A percentile compares a stretch with the other conserved stretches of the same genome.
These are phyloP conservation scores for Cryptocephalus moraei DNA, from an alignment of 2,888 invertebrate species.

Conservation along the genomic window DNA sequence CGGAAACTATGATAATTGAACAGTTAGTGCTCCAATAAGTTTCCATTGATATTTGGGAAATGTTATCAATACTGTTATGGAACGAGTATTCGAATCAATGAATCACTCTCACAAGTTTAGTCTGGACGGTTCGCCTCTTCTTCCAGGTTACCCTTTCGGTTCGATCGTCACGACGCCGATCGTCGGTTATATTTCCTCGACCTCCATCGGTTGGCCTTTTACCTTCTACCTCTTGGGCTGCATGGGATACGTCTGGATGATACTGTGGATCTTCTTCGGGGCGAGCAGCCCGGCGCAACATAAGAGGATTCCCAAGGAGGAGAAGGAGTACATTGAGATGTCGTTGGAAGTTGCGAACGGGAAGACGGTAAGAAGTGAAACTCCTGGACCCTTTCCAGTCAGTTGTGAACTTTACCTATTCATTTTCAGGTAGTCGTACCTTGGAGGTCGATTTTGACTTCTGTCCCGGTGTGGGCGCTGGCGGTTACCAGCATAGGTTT, in stretches of 20 bases:
- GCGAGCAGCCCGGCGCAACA: constrained; percentile 51
- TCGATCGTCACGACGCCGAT: constrained; percentile 60
- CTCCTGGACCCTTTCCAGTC: no score
- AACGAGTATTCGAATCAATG: no score
- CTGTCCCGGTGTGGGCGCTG: no score
- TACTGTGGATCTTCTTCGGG: constrained; percentile 49
- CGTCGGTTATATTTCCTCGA: constrained; percentile 57
- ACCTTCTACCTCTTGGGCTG: constrained; percentile 62
- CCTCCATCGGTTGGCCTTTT: constrained; percentile 61
- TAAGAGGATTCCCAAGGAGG: constrained; percentile 48
- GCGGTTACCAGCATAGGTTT: no score
- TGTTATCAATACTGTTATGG: no score
- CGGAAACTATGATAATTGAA: no score
- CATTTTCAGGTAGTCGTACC: no score
- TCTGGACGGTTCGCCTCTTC: not conserved
- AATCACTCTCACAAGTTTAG: no score
- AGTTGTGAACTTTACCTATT: no score
- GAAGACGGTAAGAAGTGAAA: not conserved
- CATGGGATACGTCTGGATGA: constrained; percentile 47
- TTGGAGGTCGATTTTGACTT: no score
- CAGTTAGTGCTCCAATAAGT: no score
- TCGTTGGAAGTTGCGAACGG: not conserved
- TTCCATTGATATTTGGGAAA: no score
- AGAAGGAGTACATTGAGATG: constrained; percentile 47
- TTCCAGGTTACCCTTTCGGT: constrained; percentile 59